Evolutionary conservation across 1,140 invertebrate genomes (phyloP).

Genomic region (Uloborus diversus): DNA sequence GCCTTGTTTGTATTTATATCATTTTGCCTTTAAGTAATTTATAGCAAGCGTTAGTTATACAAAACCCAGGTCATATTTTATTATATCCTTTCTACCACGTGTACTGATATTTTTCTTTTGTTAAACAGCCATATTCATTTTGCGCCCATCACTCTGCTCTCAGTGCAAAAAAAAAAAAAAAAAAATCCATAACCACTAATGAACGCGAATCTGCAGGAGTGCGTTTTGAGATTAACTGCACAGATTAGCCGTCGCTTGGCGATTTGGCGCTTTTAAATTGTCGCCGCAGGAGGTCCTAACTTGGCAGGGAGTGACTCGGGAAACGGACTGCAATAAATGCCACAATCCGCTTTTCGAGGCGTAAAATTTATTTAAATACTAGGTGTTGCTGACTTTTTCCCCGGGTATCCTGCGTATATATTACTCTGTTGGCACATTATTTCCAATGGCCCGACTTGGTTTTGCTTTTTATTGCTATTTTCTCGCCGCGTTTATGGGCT

Average conservation of each 20-base stretch:
- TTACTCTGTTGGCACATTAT: slow-evolving; percentile 24
- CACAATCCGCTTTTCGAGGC: slow-evolving; percentile 16
- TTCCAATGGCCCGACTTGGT: neutral
- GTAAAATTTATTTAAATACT: slow-evolving; percentile 30
- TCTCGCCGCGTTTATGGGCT: slow-evolving; percentile 9
- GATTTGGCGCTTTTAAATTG: slow-evolving; percentile 29
- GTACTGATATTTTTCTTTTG: too few relatives aligned
- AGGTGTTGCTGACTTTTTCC: slow-evolving; percentile 21
- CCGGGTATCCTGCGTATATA: slow-evolving; percentile 1
- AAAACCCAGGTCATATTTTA: too few relatives aligned
- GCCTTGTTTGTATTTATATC: too few relatives aligned
- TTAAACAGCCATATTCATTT: neutral
- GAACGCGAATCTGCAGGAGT: neutral
- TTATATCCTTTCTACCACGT: too few relatives aligned
- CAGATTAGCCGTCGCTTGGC: too few relatives aligned
- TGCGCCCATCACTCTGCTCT: neutral
- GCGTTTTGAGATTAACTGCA: neutral
- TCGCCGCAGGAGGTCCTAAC: slow-evolving; percentile 9
- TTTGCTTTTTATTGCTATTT: slow-evolving; percentile 20
- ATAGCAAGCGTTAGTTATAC: too few relatives aligned
- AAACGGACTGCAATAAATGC: slow-evolving; percentile 13
- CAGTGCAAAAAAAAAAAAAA: neutral
- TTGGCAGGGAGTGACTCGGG: neutral
- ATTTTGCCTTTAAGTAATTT: too few relatives aligned
- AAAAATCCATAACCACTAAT: slow-evolving; percentile 1